These are phyloP conservation scores for Ctenochaetus hawaiiensis DNA, from an alignment of 2,797 vertebrate genomes.

Conservation along the genomic window DNA sequence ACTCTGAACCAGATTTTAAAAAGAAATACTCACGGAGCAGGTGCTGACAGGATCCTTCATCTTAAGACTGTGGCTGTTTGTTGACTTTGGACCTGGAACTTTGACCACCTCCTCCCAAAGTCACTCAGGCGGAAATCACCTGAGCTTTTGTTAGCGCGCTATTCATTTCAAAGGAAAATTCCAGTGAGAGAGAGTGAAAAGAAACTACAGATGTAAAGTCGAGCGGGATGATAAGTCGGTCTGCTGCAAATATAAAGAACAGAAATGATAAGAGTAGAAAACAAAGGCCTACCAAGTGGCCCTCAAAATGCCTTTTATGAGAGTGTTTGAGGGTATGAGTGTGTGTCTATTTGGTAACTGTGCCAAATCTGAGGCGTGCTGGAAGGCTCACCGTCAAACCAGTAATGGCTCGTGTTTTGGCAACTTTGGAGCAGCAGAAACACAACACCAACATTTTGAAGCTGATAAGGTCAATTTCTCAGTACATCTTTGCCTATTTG, in stretches of 20 bases:
- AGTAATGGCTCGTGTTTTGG: too few species aligned
- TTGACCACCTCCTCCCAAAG: slow-evolving; percentile 75
- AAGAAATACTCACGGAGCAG: slow-evolving; percentile 88
- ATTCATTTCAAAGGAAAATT: slow-evolving; percentile 56
- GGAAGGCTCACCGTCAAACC: too few species aligned
- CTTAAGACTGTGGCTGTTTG: slow-evolving; percentile 77
- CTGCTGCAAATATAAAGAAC: background rate
- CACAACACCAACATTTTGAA: too few species aligned
- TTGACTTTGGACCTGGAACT: slow-evolving; percentile 83
- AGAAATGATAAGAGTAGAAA: slow-evolving; percentile 13
- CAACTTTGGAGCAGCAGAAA: too few species aligned
- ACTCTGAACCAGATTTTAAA: background rate
- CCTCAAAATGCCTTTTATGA: background rate
- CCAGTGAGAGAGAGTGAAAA: slow-evolving; percentile 28
- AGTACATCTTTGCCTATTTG: too few species aligned
- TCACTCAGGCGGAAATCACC: slow-evolving; percentile 83
- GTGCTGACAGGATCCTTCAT: slow-evolving; percentile 90
- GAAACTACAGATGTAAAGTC: slow-evolving; percentile 28
- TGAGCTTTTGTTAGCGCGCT: slow-evolving; percentile 45
- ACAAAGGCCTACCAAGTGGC: slow-evolving; percentile 2
- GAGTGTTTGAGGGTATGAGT: background rate
- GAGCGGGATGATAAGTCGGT: slow-evolving; percentile 4
- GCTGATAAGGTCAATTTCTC: too few species aligned
- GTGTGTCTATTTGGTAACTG: background rate
- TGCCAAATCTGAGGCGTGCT: background rate